Base-by-base conservation (phyloP, 2,797 vertebrate genomes). In the Lophotriccus pileatus region DNA sequence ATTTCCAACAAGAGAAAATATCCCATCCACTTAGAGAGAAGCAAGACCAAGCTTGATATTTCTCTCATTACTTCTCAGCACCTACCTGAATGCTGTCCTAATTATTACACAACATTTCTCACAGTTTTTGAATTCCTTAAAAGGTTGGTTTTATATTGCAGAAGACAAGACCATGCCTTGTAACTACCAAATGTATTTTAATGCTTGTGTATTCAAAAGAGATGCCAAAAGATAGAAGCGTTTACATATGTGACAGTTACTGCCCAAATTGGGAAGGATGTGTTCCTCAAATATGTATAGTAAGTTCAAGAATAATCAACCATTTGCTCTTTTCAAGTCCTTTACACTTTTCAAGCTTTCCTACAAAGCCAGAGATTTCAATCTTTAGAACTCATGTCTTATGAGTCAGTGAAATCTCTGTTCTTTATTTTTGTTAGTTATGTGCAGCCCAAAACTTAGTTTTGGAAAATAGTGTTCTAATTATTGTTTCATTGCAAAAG, bases 241-340 rank as follows among this genome's bases (percentile, higher is more conserved):
- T 41, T 89, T 96, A 27, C 76, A 23, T 76, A 49, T 64, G 64
- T 21, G 5, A 80, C 56, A 89, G 19, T 62, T 87, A 75, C 58
- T 83, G 60, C 56, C 74, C 43, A 84, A 67, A 63, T 34, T 84
- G 19, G 64, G 69, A 94, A 89, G 68, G 34, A 58, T 14, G 36
- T 90, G 64, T 89, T 89, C 79, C 60, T 82, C 44, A 82, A 37
- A 73, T 88, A 87, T 27, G 25, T 59, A 62, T 94, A 80, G 58
- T 60, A 88, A 72, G 46, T 62, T 84, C n/a, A 62, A 88, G 73
- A 77, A 68, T 75, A 84, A 85, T 81, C 56, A 89, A 63, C 49
- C 49, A 85, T 87, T 93, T 96, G 64, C 52, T 95, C 81, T 92
- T 95, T 92, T 85, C 49, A 80, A 81, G 84, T 85, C 21, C 34